Evolutionary conservation across 2,888 invertebrate species (phyloP).

Genomic region (Sialis lutaria): DNA sequence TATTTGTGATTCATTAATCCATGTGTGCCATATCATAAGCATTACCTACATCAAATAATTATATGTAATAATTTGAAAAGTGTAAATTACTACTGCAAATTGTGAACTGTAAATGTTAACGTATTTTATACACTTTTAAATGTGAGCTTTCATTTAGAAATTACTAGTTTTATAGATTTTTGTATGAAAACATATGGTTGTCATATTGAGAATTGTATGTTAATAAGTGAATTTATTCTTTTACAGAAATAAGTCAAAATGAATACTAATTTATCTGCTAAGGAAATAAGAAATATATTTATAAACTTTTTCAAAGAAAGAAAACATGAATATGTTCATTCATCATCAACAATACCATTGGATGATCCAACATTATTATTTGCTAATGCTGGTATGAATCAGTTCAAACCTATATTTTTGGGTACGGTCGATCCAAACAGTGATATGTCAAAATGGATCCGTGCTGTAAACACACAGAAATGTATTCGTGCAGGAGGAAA

Average conservation of each 20-base stretch:
- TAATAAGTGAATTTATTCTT: background rate
- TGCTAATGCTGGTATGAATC: slow-evolving; percentile 99
- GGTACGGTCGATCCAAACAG: slow-evolving; percentile 93
- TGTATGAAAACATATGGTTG: background rate
- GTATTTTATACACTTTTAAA: too few relatives aligned
- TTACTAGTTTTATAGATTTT: too few relatives aligned
- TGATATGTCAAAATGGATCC: slow-evolving; percentile 77
- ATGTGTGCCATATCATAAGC: too few relatives aligned
- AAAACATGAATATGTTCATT: slow-evolving; percentile 87
- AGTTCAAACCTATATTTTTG: slow-evolving; percentile 96
- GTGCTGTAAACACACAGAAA: slow-evolving; percentile 93
- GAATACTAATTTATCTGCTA: slow-evolving; percentile 44
- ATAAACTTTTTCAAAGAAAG: slow-evolving; percentile 81
- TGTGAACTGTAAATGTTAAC: too few relatives aligned
- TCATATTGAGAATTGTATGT: background rate
- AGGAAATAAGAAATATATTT: slow-evolving; percentile 68
- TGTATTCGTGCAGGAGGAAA: slow-evolving; percentile 99
- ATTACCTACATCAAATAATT: too few relatives aligned
- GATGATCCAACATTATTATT: slow-evolving; percentile 97
- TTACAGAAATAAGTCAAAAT: slow-evolving; percentile 20
- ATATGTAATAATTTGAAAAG: too few relatives aligned
- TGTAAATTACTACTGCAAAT: too few relatives aligned
- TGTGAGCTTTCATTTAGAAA: too few relatives aligned
- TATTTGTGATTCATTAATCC: too few relatives aligned
- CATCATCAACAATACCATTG: slow-evolving; percentile 89